Percentiles rank a stretch among this genome's conserved stretches.
Conservation (phyloP, 1,140 invertebrate genomes). For the Ceratoteleas bidentatus region DNA sequence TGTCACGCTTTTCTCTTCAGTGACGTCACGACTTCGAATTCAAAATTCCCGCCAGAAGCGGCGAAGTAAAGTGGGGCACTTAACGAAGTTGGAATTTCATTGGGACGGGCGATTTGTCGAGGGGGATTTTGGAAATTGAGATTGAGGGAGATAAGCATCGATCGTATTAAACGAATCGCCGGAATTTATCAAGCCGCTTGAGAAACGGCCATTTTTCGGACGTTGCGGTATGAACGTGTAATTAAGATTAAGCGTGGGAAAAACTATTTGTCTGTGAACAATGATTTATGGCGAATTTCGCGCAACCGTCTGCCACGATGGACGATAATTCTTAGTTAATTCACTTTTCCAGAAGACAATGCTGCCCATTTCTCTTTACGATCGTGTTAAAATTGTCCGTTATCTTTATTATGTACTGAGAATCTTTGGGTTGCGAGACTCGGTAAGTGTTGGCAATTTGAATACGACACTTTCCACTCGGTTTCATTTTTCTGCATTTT, state of each 20-base stretch:
- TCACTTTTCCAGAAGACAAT: constrained; percentile 33
- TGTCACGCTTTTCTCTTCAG: constrained; percentile 27
- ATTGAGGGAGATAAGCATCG: too few species aligned
- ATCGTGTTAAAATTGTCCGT: constrained; percentile 22
- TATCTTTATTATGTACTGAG: constrained; percentile 31
- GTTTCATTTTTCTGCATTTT: too few species aligned
- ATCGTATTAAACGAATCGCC: too few species aligned
- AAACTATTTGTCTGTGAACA: constrained; percentile 15
- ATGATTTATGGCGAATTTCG: constrained; percentile 11
- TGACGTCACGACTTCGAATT: background rate
- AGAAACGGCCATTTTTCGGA: background rate
- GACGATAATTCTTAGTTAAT: constrained; percentile 23
- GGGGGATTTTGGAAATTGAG: background rate
- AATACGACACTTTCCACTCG: too few species aligned
- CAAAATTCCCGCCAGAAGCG: background rate
- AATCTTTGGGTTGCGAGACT: constrained; percentile 3
- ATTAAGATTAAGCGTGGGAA: constrained; percentile 26
- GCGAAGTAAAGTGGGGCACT: background rate
- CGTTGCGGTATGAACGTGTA: constrained; percentile 5
- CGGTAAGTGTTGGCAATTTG: too few species aligned
- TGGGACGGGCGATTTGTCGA: too few species aligned
- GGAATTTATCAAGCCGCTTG: too few species aligned
- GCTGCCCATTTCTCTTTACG: constrained; percentile 18
- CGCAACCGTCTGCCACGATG: background rate
- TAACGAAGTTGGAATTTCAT: too few species aligned